Evolutionary conservation across 2,888 invertebrate species (phyloP), one percentile per base, ranked within the genome.

Genomic region (Xylophagus ater): DNA sequence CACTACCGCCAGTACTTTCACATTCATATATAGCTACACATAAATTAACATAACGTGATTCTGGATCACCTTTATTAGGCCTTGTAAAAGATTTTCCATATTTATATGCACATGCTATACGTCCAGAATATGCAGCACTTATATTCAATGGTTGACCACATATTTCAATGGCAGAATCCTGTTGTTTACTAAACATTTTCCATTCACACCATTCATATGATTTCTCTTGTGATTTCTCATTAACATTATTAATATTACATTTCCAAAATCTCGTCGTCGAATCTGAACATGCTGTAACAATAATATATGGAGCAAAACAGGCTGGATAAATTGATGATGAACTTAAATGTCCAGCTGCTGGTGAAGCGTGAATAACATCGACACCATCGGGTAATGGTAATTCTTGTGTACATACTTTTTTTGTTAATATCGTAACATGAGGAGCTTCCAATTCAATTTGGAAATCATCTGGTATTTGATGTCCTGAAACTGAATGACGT

Each of bases 321-420:
- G 96, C 96, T 4, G 97, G 96, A 67, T 97, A 97, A 53, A 98
- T 92, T 17, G 93, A 93, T 0, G 97, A 92, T 0, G 96, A 96
- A 58, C 94, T 92, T 29, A 97, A 70, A 62, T 97, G 97, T 0
- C 97, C 97, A 1, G 96, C 97, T 0, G 96, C 89, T 0, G 94
- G 90, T 0, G 88, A 80, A 1, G 93, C 94, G 62, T 90, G 89
- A 38, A 90, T 81, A 4, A 96, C 85, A 59, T 90, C 88, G 7
- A 94, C 92, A 4, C 86, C 88, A 42, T 84, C 81, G 0, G 93
- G 90, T 26, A 96, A 60, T 0, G 87, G 82, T 35, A 96, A 68
- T 35, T 82, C 79, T 60, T 93, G 90, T 33, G 87, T 86, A 59
- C 90, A 88, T 34, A 93, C 92, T 74, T 93, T 88, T 31, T 81